Conservation (phyloP, 2,797 vertebrate species). For the Sandelia bainsii region DNA sequence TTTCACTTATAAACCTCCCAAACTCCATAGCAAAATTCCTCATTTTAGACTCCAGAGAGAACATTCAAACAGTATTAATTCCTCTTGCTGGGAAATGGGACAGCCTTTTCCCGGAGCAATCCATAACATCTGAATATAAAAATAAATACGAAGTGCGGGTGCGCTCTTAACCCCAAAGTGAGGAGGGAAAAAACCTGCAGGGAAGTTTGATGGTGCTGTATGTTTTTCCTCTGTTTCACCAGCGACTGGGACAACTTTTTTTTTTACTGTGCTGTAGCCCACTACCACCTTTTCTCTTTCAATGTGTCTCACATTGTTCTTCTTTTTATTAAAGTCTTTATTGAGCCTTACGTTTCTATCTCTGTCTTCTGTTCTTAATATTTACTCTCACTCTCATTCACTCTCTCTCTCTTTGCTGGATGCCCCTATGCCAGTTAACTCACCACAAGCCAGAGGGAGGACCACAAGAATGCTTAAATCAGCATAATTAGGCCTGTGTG, state of each 20-base stretch:
- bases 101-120: conserved; percentile 81
- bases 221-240: conserved; percentile 72
- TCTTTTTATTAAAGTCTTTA: conserved; percentile 32
- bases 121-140: conserved; percentile 85
- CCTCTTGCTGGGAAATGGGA: conserved; percentile 80
- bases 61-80: conserved; percentile 81
- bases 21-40: conserved; percentile 65
- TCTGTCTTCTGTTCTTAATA: conserved; percentile 51
- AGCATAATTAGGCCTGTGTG: conserved; percentile 83
- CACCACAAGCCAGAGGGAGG: conserved; percentile 82
- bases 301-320: not conserved
- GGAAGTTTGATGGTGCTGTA: conserved; percentile 66
- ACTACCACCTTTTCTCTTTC: conserved; percentile 17
- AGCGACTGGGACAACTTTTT: conserved; percentile 47
- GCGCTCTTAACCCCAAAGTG: conserved; percentile 65
- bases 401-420: conserved; percentile 64
- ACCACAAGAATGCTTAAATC: conserved; percentile 85
- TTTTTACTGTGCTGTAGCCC: conserved; percentile 7
- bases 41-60: conserved; percentile 67
- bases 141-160: conserved; percentile 78
- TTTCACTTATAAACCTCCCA: conserved; percentile 67
- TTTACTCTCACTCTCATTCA: conserved; percentile 27
- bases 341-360: conserved; percentile 32
- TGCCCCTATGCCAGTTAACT: conserved; percentile 79
- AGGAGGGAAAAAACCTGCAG: conserved; percentile 67